These are phyloP conservation scores for Mobula hypostoma DNA, from an alignment of 2,113 vertebrate genomes.

Conservation along the genomic window DNA sequence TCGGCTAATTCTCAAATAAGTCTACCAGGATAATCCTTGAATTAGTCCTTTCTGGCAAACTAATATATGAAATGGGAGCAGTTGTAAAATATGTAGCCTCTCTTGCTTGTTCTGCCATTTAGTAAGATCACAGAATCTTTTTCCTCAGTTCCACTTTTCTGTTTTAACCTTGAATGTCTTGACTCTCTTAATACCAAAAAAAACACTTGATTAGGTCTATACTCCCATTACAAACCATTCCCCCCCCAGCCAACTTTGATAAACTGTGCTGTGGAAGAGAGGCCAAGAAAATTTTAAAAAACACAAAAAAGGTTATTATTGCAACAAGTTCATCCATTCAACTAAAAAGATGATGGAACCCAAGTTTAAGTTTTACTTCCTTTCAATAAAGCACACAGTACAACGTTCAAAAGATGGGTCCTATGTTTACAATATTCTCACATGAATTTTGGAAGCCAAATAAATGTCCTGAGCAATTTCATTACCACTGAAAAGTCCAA, in stretches of 20 bases:
- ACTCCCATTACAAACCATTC: not conserved
- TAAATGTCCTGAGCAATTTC: not conserved
- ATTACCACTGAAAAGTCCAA: not conserved
- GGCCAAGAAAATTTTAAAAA: not conserved
- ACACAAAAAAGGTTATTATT: not conserved
- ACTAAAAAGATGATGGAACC: not conserved
- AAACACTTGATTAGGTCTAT: too few relatives aligned
- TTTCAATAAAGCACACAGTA: not conserved
- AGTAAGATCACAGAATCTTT: too few relatives aligned
- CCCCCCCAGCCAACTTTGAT: not conserved
- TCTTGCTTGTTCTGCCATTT: too few relatives aligned
- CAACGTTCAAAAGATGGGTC: not conserved
- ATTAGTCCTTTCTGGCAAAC: not conserved
- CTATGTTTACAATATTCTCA: not conserved
- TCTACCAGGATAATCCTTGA: not conserved
- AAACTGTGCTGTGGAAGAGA: not conserved
- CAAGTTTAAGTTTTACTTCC: not conserved
- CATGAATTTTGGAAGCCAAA: not conserved
- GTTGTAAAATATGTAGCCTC: too few relatives aligned
- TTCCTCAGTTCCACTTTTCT: too few relatives aligned
- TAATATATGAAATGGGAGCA: not conserved
- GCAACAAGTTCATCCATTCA: not conserved
- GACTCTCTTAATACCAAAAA: too few relatives aligned
- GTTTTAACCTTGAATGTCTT: too few relatives aligned
- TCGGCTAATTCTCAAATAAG: too few relatives aligned